These are phyloP conservation scores for Lordiphosa stackelbergi DNA, from an alignment of 1,140 invertebrate genomes.

Conservation along the genomic window DNA sequence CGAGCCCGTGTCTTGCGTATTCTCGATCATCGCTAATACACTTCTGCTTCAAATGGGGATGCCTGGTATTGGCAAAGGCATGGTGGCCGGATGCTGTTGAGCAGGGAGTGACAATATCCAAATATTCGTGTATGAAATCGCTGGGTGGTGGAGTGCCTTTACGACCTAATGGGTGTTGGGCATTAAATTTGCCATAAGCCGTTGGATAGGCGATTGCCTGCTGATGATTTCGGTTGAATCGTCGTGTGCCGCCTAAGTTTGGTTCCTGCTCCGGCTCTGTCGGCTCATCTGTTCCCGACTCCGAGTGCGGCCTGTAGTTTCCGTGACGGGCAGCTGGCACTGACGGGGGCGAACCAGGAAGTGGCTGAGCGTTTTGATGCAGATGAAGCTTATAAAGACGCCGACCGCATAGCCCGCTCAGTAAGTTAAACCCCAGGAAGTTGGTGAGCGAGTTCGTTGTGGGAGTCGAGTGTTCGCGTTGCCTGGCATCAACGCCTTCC, in stretches of 20 bases:
- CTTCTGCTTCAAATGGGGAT: slow-evolving; percentile 1
- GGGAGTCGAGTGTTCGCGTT: not conserved
- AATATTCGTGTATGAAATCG: slow-evolving; percentile 6
- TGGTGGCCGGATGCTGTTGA: not conserved
- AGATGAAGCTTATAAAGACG: slow-evolving; percentile 3
- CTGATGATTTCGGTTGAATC: too few species aligned
- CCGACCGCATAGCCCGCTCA: slow-evolving; percentile 19
- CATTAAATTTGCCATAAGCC: too few species aligned
- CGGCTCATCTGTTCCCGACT: too few species aligned
- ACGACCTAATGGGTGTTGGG: not conserved
- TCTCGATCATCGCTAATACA: slow-evolving; percentile 8
- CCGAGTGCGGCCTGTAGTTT: too few species aligned
- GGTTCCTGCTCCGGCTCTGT: too few species aligned
- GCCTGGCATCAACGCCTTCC: not conserved
- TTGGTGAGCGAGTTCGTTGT: slow-evolving; percentile 11
- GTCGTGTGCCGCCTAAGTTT: too few species aligned
- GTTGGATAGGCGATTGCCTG: too few species aligned
- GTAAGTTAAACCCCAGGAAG: slow-evolving; percentile 18
- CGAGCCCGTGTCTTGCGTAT: not conserved
- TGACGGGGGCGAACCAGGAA: not conserved
- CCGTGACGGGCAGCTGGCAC: too few species aligned
- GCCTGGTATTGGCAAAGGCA: not conserved
- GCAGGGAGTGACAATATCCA: not conserved
- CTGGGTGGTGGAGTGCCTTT: slow-evolving; percentile 1
- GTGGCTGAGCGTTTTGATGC: not conserved